Conservation (phyloP, 2,888 invertebrate species). For the Glomeris marginata region DNA sequence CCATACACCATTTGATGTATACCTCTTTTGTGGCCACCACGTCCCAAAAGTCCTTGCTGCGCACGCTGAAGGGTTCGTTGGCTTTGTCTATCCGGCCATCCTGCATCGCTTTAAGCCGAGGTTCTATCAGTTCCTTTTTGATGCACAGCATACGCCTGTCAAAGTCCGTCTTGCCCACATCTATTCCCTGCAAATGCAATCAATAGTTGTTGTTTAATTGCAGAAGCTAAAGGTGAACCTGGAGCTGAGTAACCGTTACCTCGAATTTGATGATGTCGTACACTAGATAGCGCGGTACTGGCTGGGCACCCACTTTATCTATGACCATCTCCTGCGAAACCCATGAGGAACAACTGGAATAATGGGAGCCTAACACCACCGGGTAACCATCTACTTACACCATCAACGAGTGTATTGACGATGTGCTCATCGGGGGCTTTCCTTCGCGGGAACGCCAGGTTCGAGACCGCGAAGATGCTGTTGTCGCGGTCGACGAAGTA, state of each 20-base stretch:
- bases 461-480: slow-evolving; percentile 66
- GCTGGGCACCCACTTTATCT: slow-evolving; percentile 56
- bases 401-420: slow-evolving; percentile 72
- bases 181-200: slow-evolving; percentile 38
- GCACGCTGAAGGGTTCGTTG: slow-evolving; percentile 75
- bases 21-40: slow-evolving; percentile 31
- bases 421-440: slow-evolving; percentile 56
- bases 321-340: slow-evolving; percentile 83
- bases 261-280: slow-evolving; percentile 86
- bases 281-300: slow-evolving; percentile 75
- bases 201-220: too few relatives aligned
- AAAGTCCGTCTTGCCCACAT: slow-evolving; percentile 63
- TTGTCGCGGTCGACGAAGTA: slow-evolving; percentile 94
- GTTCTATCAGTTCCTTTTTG: slow-evolving; percentile 37
- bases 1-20: neutral
- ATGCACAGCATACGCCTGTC: slow-evolving; percentile 63
- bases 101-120: slow-evolving; percentile 57
- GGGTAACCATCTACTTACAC: slow-evolving; percentile 43
- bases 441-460: slow-evolving; percentile 60
- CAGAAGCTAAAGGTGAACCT: neutral
- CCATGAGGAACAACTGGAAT: neutral
- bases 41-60: slow-evolving; percentile 85
- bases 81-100: slow-evolving; percentile 56
- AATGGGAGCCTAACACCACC: neutral
- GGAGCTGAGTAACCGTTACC: slow-evolving; percentile 26